A percentile compares a stretch with the other conserved stretches of the same genome.
phyloP scores from a whole-genome alignment of 2,888 invertebrate genomes.

The Spisula subtruncata region DNA sequence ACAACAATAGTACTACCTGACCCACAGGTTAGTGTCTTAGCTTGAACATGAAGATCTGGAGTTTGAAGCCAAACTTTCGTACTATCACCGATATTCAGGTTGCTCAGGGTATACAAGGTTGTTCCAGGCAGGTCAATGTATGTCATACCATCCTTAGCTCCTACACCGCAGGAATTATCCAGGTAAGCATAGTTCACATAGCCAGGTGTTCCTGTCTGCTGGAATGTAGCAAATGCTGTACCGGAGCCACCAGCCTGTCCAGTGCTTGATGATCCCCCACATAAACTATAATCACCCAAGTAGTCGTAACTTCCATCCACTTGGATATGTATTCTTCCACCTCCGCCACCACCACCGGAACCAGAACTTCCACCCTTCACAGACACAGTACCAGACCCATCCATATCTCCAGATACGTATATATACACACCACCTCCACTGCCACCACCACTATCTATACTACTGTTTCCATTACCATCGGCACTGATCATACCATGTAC shows the following conservation, averaged over 20 bases:
- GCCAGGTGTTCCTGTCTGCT: conserved; percentile 48
- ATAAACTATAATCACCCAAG: conserved; percentile 68
- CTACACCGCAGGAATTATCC: conserved; percentile 66
- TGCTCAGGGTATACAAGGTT: conserved; percentile 54
- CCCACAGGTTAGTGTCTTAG: conserved; percentile 73
- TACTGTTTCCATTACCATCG: conserved; percentile 68
- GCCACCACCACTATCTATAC: conserved; percentile 74
- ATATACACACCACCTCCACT: conserved; percentile 75
- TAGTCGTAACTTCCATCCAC: conserved; percentile 72
- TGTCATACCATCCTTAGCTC: conserved; percentile 65
- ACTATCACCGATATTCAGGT: conserved; percentile 67
- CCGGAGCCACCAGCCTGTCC: conserved; percentile 78
- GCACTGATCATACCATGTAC: conserved; percentile 76
- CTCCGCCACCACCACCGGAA: conserved; percentile 78
- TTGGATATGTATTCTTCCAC: conserved; percentile 73
- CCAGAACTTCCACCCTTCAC: conserved; percentile 72
- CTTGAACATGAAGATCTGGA: conserved; percentile 66
- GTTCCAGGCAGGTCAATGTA: conserved; percentile 64
- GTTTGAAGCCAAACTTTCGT: conserved; percentile 67
- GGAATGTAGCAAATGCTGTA: conserved; percentile 69
- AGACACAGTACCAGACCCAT: conserved; percentile 71
- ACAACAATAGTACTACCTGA: conserved; percentile 70
- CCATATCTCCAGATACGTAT: conserved; percentile 56
- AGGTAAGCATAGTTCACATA: conserved; percentile 51
- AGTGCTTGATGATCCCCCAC: conserved; percentile 72